Base-by-base conservation (phyloP, 2,888 invertebrate genomes). In the Dicroscelio sp. region DNA sequence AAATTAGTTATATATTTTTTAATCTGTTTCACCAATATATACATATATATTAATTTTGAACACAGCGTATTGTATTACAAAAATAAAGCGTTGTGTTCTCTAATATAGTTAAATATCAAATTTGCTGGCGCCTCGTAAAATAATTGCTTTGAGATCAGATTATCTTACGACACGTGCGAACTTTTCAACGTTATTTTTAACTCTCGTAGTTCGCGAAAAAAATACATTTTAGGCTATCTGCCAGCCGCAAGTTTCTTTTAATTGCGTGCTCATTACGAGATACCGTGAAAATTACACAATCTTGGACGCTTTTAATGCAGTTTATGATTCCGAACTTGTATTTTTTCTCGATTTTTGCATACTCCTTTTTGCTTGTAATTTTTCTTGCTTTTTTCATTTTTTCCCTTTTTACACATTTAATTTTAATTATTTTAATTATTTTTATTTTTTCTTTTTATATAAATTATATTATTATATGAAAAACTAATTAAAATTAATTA, bases 171-270 rank as follows among this genome's bases (percentile, higher is more conserved):
- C 67, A 85, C 48, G 76, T 78, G 67, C 58, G 25, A 52, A 76
- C 67, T 85, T 76, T 84, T 76, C 76, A 35, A 58, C 23, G 65
- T 76, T 85, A 85, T 85, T 85, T 76, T 85, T 85, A 78, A 55
- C 76, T 25, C 38, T 55, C 17, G 55, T 31, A 69, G 58, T 85
- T 76, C 38, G 58, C 38, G 67, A 78, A 85, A 85, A 85, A 76
- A n/a, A n/a, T n/a, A n/a, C 65, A 85, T 52, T 85, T 85, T 78
- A 85, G 85, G 85, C 85, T 69, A 76, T 43, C 67, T 76, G 85
- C 85, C 85, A 85, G 76, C 67, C 76, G 58, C 52, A 33, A 33
- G 84, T 84, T 65, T 84, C 75, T 73, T 84, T 84, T 84, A 84
- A 83, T 73, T 83, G 83, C 31, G 63, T 33, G 35, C 52, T 55